Conservation (phyloP, 1,140 invertebrate genomes). For the Ceratoteleas bidentatus region DNA sequence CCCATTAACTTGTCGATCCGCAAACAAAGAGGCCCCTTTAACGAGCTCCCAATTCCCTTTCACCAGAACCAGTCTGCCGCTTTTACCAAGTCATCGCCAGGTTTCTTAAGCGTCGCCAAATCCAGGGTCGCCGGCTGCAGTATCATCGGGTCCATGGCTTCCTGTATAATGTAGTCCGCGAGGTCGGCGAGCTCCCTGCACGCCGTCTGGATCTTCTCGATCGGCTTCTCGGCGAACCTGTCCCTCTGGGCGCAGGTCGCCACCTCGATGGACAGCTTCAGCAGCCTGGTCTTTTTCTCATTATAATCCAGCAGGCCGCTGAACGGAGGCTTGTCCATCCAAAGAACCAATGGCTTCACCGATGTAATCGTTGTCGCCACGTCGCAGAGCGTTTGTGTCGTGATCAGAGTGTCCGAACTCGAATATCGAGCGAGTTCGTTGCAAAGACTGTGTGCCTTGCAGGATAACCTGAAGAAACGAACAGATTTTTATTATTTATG, state of each 20-base stretch:
- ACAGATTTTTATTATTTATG: no score
- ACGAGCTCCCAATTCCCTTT: no score
- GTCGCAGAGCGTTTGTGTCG: conserved; percentile 90
- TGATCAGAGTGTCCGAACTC: conserved; percentile 85
- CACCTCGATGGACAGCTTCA: conserved; percentile 91
- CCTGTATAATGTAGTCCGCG: conserved; percentile 94
- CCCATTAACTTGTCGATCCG: no score
- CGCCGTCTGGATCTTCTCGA: conserved; percentile 86
- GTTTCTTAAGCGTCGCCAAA: conserved; percentile 91
- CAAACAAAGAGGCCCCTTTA: no score
- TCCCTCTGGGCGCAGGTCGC: conserved; percentile 93
- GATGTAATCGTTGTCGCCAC: conserved; percentile 91
- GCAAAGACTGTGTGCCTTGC: conserved; percentile 90
- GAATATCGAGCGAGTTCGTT: conserved; percentile 85
- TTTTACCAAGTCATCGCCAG: conserved; percentile 86
- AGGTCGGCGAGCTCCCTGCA: conserved; percentile 88
- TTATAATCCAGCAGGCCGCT: conserved; percentile 86
- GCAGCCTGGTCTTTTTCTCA: conserved; percentile 85
- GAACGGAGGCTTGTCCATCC: conserved; percentile 91
- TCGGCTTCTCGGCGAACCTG: conserved; percentile 91
- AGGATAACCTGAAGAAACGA: conserved; percentile 92
- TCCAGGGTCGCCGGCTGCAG: conserved; percentile 93
- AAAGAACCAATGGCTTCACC: conserved; percentile 93
- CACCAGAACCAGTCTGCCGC: no score
- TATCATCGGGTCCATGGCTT: conserved; percentile 92